Evolutionary conservation across 2,113 vertebrate genomes (phyloP), one percentile per base, ranked within the genome.

Genomic region (Terrapene triunguis): DNA sequence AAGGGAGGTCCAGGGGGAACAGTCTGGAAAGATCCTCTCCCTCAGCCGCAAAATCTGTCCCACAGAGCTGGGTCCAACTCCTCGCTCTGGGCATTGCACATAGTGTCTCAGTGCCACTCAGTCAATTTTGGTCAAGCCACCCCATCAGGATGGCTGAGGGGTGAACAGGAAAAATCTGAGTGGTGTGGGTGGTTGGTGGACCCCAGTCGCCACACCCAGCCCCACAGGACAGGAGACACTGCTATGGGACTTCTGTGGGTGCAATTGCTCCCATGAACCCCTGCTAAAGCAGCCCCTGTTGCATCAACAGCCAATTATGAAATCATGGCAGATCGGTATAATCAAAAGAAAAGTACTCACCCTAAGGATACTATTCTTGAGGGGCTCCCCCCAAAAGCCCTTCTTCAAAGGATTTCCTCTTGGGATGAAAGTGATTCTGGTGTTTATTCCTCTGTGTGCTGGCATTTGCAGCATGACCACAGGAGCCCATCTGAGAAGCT

Each of bases 331-430:
- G 87, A 94, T 1, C 76, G 82, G 72, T 85, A 92, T 89, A 82
- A 94, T 42, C 42, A 44, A 80, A 85, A 90, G 84, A 80, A 92
- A 96, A 17, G 80, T 62, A 89, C 85, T 96, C 93, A 62, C 87
- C 93, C 96, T 97, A 86, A 78, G 95, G 97, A 94, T 21, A 95
- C 55, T 47, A 88, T 65, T 97, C 93, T 93, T 44, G 89, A 90
- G 92, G 93, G 84, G 78, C 84, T 88, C 42, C 22, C 85, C 79
- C 85, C 80, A 97, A 97, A 97, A 96, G 21, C 11, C 32, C 89
- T 96, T 95, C 89, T 98, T 97, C 96, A 98, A 94, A 98, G 93
- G 72, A 12, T 29, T 92, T 93, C 85, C 57, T 95, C 89, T 76
- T 27, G 27, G 85, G 84, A 96, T 95, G 83, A 97, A 97, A 91